These are phyloP conservation scores for Agrenia bidenticulata DNA, from an alignment of 2,888 invertebrate species.

Conservation along the genomic window DNA sequence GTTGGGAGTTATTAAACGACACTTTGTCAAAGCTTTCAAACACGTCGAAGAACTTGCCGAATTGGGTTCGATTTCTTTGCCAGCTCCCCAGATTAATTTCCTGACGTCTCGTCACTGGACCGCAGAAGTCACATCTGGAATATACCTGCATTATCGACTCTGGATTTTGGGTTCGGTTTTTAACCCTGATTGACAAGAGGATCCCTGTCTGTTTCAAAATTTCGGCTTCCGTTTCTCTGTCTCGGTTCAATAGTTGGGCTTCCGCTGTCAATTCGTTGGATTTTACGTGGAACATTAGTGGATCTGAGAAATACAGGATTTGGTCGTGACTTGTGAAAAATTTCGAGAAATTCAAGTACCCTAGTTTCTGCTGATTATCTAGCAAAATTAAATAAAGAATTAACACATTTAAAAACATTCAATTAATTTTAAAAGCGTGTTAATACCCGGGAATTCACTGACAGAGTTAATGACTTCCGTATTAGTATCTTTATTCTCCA, in stretches of 20 bases:
- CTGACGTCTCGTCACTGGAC: conserved; percentile 23
- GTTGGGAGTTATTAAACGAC: conserved; percentile 33
- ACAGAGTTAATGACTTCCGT: too few relatives aligned
- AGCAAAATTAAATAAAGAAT: background rate
- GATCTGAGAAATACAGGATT: conserved; percentile 35
- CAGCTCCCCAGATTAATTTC: conserved; percentile 38
- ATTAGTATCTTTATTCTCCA: background rate
- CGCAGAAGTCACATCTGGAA: conserved; percentile 42
- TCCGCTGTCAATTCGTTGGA: conserved; percentile 6
- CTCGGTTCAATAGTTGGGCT: background rate
- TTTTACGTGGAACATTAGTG: background rate
- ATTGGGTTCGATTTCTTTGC: conserved; percentile 44
- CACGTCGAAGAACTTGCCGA: conserved; percentile 38
- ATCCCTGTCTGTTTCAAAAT: conserved; percentile 41
- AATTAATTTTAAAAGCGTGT: too few relatives aligned
- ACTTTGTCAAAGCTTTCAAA: conserved; percentile 30
- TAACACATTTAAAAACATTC: too few relatives aligned
- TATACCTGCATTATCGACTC: conserved; percentile 40
- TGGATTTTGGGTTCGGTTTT: conserved; percentile 24
- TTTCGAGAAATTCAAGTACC: conserved; percentile 32
- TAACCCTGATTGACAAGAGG: conserved; percentile 30
- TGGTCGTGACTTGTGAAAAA: conserved; percentile 41
- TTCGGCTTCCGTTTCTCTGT: conserved; percentile 14
- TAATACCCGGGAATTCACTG: too few relatives aligned
- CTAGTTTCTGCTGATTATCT: conserved; percentile 19